Evolutionary conservation across 1,140 invertebrate species (phyloP), one percentile per base, ranked within the genome.

Genomic region (Carcinoscorpius rotundicauda): DNA sequence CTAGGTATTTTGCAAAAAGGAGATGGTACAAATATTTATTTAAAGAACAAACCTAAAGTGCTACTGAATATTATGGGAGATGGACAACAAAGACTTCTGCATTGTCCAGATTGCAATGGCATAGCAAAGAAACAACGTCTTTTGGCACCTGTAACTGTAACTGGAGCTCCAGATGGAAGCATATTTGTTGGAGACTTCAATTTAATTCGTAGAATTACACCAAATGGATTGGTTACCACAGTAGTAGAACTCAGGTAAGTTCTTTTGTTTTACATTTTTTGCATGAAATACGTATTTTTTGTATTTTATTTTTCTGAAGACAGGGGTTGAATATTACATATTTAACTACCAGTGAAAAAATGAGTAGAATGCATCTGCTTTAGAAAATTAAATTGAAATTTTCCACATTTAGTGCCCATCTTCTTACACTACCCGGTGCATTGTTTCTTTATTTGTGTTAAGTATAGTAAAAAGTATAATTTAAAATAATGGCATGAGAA

Each of bases 111-210:
- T 69, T 97, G 93, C 76, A 87, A 93, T 72, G 89, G 90, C 1
- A 66, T 73, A n/a, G 91, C 93, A 4, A 88, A 87, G 71, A 89
- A 93, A 73, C 89, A 89, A 4, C 82, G 86, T 64, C 81, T 99
- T 0, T 79, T 97, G 56, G 92, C 92, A 0, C 96, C 94, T 1
- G 90, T 96, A 4, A 91, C 94, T 6, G 77, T 99, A 51, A 88
- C 95, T 4, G 90, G 89, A 49, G 94, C 93, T 29, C 88, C 93
- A 5, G 96, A 98, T 80, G 97, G 96, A 9, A 93, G 89, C 68
- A 82, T 99, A 48, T 98, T 96, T 76, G 90, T 99, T 6, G 96
- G 93, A 1, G 96, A 98, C 77, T 97, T 95, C 75, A 97, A 98
- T 81, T 83, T 96, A 53, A 89, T 99, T 50, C 82, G 96, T 52